A percentile compares a stretch with the other conserved stretches of the same genome.
These are phyloP conservation scores for Toxotes lorentzi DNA, from an alignment of 2,797 vertebrate genomes.

Conservation along the genomic window DNA sequence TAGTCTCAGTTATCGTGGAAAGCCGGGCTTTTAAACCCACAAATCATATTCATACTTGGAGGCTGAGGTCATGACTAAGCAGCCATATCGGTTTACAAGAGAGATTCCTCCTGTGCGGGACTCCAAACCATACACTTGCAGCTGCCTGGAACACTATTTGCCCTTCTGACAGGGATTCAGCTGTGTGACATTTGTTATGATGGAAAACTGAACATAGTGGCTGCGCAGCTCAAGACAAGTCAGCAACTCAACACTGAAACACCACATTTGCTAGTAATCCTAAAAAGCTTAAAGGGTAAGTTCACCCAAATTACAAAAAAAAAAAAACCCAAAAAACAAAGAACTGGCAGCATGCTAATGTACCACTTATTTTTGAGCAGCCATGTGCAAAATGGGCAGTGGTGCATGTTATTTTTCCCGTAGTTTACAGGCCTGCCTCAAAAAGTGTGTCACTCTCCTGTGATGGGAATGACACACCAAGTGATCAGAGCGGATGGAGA, in stretches of 20 bases:
- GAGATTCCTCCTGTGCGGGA: constrained; percentile 73
- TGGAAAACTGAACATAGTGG: constrained; percentile 51
- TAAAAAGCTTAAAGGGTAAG: constrained; percentile 14
- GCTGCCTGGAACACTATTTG: constrained; percentile 59
- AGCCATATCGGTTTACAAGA: constrained; percentile 81
- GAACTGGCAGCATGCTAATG: neutral
- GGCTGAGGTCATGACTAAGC: constrained; percentile 84
- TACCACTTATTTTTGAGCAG: neutral
- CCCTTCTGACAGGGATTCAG: constrained; percentile 46
- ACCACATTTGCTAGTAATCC: constrained; percentile 3
- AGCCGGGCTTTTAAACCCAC: constrained; percentile 72
- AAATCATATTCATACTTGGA: constrained; percentile 79
- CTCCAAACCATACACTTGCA: constrained; percentile 62
- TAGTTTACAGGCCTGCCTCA: neutral
- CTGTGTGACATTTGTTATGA: constrained; percentile 57
- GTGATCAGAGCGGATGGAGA: neutral
- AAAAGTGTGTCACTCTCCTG: neutral
- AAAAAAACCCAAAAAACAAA: neutral
- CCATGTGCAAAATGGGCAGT: neutral
- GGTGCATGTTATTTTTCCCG: neutral
- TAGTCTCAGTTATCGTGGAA: constrained; percentile 74
- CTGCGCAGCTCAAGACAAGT: constrained; percentile 20
- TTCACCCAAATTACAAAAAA: neutral
- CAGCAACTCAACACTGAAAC: constrained; percentile 15
- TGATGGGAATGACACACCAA: neutral